These are phyloP conservation scores for Drosophila parabipectinata DNA, from an alignment of 1,140 invertebrate species.

Conservation along the genomic window DNA sequence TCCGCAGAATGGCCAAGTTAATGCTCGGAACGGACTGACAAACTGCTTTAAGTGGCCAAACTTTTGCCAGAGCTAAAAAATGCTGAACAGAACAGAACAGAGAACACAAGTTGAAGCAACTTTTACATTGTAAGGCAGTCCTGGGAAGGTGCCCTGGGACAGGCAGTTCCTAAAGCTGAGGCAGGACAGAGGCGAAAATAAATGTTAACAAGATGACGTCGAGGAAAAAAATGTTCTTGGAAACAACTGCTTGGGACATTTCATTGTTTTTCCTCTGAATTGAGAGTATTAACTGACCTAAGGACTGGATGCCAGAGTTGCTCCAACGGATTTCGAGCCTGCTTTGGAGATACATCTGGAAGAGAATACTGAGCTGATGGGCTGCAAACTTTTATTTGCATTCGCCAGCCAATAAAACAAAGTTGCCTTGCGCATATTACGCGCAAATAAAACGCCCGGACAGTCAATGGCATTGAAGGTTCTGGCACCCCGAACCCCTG, in stretches of 20 bases:
- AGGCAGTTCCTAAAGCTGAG: conserved; percentile 6
- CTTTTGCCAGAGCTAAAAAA: conserved; percentile 44
- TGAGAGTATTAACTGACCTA: conserved; percentile 41
- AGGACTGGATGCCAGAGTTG: conserved; percentile 1
- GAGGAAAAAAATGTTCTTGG: conserved; percentile 21
- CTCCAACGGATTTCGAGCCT: conserved; percentile 9
- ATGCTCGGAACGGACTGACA: conserved; percentile 58
- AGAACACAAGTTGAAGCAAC: conserved; percentile 57
- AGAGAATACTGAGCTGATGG: background rate
- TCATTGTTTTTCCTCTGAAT: conserved; percentile 42
- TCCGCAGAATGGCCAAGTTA: conserved; percentile 44
- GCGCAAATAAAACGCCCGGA: conserved; percentile 50
- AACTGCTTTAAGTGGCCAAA: conserved; percentile 65
- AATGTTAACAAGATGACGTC: conserved; percentile 74
- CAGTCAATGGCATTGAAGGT: conserved; percentile 52
- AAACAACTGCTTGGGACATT: conserved; percentile 12
- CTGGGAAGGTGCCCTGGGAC: conserved; percentile 38
- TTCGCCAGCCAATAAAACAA: conserved; percentile 52
- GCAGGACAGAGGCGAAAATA: conserved; percentile 49
- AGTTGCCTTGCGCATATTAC: conserved; percentile 52
- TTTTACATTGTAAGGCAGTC: conserved; percentile 60
- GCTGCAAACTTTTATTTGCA: conserved; percentile 44
- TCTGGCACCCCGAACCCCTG: conserved; percentile 7
- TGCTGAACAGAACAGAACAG: conserved; percentile 32
- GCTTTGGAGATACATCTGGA: conserved; percentile 10